Evolutionary conservation across 2,888 invertebrate species (phyloP), one percentile per base, ranked within the genome.

Genomic region (Zhuqinia jingwanae): DNA sequence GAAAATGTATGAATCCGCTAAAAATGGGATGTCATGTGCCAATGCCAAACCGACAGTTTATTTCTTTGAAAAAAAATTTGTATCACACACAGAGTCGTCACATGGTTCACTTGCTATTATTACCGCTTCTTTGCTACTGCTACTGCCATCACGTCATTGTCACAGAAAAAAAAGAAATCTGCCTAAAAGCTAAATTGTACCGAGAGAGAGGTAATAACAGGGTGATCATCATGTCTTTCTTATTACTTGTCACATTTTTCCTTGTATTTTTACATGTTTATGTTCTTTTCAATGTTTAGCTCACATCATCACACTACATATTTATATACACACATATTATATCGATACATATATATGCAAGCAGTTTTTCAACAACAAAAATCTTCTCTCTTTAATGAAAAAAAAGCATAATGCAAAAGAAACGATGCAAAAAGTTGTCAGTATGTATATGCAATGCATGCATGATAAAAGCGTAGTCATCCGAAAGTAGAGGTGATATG

Each of bases 231-330:
- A 75, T 75, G 75, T 75, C 68, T 68, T 68, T 68, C 68, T 45
- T 47, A 56, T 30, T 65, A 15, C 78, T 27, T 79, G 78, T 79
- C 78, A 79, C 63, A 60, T 77, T 79, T 79, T 45, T 47, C 42
- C 68, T 45, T 22, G 58, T n/a, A 47, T 68, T 47, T 68, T 68
- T 68, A 20, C 22, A n/a, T 10, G 13, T 45, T 36, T 11, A 1
- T 45, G n/a, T 68, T 25, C n/a, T n/a, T n/a, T n/a, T n/a, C n/a
- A n/a, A n/a, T n/a, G n/a, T n/a, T n/a, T n/a, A n/a, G 25, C 22
- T 65, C 42, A 36, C 5, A 42, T 36, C 15, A 17, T 3, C 17
- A 53, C n/a, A n/a, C 47, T 47, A 11, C 47, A 15, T 47, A 8
- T 47, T n/a, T 47, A n/a, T n/a, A 47, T n/a, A 15, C 15, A n/a